These are phyloP conservation scores for Eupeodes luniger DNA, from an alignment of 2,888 invertebrate genomes.

Conservation along the genomic window DNA sequence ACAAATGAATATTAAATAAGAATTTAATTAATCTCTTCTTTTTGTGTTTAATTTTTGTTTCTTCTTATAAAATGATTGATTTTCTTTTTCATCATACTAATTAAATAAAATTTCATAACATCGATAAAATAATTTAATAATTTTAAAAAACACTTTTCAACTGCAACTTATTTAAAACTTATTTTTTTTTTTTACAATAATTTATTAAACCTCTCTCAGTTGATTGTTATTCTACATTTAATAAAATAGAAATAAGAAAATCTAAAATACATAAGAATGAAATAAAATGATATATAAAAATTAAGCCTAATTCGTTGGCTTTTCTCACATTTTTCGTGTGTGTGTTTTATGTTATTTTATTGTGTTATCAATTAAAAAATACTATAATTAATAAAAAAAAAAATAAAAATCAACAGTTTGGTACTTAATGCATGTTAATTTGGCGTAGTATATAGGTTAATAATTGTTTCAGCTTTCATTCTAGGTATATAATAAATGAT, in stretches of 20 bases:
- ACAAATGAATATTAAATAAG: slow-evolving; percentile 41
- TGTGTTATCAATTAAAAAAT: slow-evolving; percentile 65
- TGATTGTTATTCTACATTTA: slow-evolving; percentile 46
- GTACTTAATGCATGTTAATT: slow-evolving; percentile 76
- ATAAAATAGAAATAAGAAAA: slow-evolving; percentile 42
- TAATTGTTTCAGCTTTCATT: slow-evolving; percentile 70
- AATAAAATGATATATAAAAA: slow-evolving; percentile 50
- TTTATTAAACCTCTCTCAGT: slow-evolving; percentile 65
- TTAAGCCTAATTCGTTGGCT: slow-evolving; percentile 76
- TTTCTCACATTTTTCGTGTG: slow-evolving; percentile 29
- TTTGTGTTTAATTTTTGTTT: slow-evolving; percentile 17
- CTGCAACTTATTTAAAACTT: slow-evolving; percentile 53
- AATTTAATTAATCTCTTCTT: slow-evolving; percentile 53
- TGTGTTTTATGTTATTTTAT: slow-evolving; percentile 8
- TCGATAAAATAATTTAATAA: slow-evolving; percentile 69
- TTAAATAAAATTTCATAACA: slow-evolving; percentile 66
- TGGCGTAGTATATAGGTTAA: slow-evolving; percentile 76
- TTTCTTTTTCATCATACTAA: slow-evolving; percentile 15
- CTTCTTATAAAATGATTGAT: neutral
- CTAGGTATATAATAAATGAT: slow-evolving; percentile 42
- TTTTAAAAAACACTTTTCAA: slow-evolving; percentile 58
- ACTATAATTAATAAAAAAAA: slow-evolving; percentile 58
- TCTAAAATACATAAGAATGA: slow-evolving; percentile 50
- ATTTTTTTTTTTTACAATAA: slow-evolving; percentile 49
- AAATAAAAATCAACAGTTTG: slow-evolving; percentile 71